A percentile compares a stretch with the other conserved stretches of the same genome.
phyloP scores from a whole-genome alignment of 2,113 vertebrate genomes.

The Chitala chitala region DNA sequence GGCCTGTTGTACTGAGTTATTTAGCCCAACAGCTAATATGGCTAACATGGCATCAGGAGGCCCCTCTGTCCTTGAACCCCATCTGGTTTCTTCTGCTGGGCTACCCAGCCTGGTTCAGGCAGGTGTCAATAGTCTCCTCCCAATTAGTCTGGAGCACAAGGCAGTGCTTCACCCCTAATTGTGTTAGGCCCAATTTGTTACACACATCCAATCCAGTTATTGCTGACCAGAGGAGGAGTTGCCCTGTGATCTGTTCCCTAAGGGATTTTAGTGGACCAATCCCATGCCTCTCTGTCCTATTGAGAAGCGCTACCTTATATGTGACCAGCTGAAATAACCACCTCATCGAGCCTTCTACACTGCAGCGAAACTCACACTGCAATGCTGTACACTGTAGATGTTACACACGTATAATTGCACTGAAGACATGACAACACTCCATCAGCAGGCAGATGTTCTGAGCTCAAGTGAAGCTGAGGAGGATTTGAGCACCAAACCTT shows the following conservation, averaged over 20 bases:
- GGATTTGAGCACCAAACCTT: background rate
- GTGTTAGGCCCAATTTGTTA: background rate
- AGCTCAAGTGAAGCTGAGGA: background rate
- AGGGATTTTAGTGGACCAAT: slow-evolving; percentile 42
- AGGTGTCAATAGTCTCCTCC: background rate
- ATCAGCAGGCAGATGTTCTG: slow-evolving; percentile 16
- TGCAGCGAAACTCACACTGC: background rate
- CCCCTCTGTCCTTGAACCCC: background rate
- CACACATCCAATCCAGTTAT: slow-evolving; percentile 15
- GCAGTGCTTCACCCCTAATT: background rate
- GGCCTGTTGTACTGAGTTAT: too few species aligned
- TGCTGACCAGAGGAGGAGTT: slow-evolving; percentile 24
- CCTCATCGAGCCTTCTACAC: background rate
- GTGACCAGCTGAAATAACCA: background rate
- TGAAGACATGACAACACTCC: background rate
- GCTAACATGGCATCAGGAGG: too few species aligned
- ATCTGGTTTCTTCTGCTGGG: background rate
- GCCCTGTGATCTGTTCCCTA: slow-evolving; percentile 48
- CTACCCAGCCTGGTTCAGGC: background rate
- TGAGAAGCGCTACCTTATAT: slow-evolving; percentile 50
- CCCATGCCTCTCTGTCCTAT: slow-evolving; percentile 35
- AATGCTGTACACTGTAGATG: background rate
- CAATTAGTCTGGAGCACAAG: background rate
- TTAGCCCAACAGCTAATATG: too few species aligned
- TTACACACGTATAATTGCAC: background rate